phyloP scores from a whole-genome alignment of 2,113 vertebrate species.

The Melanocharis versteri region DNA sequence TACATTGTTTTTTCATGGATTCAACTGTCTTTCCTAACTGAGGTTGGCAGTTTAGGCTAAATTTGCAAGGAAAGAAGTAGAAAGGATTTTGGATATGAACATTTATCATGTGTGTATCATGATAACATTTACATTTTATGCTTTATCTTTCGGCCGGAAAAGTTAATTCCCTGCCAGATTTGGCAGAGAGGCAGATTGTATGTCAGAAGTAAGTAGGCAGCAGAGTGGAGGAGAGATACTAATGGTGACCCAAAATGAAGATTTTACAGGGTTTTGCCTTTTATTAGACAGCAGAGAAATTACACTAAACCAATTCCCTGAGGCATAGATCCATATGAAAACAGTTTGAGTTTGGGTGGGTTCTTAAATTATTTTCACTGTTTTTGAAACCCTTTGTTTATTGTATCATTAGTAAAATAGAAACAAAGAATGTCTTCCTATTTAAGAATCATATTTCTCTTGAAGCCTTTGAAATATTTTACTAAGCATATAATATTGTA shows the following conservation, averaged over 20 bases:
- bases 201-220: not conserved
- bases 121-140: not conserved
- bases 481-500: not conserved
- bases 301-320: accelerated
- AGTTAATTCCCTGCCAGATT: not conserved
- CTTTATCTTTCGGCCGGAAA: not conserved
- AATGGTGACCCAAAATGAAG: not conserved
- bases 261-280: not conserved
- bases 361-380: not conserved
- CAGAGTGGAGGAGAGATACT: not conserved
- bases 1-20: not conserved
- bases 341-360: not conserved
- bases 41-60: not conserved
- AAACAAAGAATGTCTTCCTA: not conserved
- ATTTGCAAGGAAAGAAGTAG: not conserved
- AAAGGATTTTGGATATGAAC: not conserved
- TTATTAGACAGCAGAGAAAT: not conserved
- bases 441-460: not conserved
- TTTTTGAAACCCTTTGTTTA: not conserved
- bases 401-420: not conserved
- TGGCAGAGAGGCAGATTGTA: not conserved
- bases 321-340: not conserved
- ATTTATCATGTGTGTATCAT: not conserved
- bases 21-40: not conserved
- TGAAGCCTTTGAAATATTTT: not conserved